These are phyloP conservation scores for Agrotis segetum DNA, from an alignment of 2,888 invertebrate genomes.

Conservation along the genomic window DNA sequence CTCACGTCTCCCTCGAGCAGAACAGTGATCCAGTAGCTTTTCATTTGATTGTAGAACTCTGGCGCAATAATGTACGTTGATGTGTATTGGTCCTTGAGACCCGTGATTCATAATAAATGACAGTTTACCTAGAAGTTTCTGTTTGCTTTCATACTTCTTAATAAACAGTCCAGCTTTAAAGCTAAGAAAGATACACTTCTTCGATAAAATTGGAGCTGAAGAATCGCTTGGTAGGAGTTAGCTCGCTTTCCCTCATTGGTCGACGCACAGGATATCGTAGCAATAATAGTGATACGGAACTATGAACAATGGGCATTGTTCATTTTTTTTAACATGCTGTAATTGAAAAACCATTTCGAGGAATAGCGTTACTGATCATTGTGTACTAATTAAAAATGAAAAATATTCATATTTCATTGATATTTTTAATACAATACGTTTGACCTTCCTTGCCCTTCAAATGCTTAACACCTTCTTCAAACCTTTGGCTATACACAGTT, in stretches of 20 bases:
- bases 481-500: too few relatives aligned
- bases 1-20: conserved; percentile 7
- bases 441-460: too few relatives aligned
- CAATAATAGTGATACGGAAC: conserved; percentile 68
- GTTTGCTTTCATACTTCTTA: conserved; percentile 53
- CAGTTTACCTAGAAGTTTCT: conserved; percentile 50
- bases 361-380: too few relatives aligned
- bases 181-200: neutral
- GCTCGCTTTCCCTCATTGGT: conserved; percentile 50
- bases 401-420: too few relatives aligned
- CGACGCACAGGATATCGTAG: conserved; percentile 61
- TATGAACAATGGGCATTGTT: too few relatives aligned
- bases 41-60: conserved; percentile 52
- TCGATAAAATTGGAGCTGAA: conserved; percentile 14
- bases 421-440: too few relatives aligned
- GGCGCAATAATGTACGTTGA: conserved; percentile 50
- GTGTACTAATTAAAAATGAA: too few relatives aligned
- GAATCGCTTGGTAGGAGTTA: conserved; percentile 30
- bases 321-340: too few relatives aligned
- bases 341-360: too few relatives aligned
- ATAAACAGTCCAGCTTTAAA: conserved; percentile 28
- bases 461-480: too few relatives aligned
- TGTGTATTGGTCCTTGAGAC: conserved; percentile 40
- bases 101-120: conserved; percentile 58
- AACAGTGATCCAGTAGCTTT: conserved; percentile 48